Base-by-base conservation (phyloP, 2,888 invertebrate species). In the Philopedon plagiatum region DNA sequence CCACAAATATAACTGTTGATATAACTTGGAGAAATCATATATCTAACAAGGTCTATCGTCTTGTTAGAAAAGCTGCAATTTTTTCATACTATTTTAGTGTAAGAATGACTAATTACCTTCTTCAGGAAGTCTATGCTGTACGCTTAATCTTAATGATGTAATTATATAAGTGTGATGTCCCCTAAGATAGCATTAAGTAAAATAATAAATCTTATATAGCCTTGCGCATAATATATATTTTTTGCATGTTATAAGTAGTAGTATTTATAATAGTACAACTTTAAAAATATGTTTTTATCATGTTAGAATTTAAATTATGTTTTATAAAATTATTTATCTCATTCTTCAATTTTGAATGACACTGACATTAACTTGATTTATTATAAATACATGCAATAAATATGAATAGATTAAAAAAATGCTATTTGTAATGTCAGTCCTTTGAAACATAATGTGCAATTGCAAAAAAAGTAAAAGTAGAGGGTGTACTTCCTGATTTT, bases 91-190 rank as follows among this genome's bases (percentile, higher is more conserved):
- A n/a, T n/a, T n/a, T n/a, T n/a, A n/a, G n/a, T 29, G 29, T 29
- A 15, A 39, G 15, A 39, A n/a, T 44, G 8, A 44, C 34, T 34
- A 34, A n/a, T 23, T 11, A 46, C 2, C 1, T 23, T 46, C 23
- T 23, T n/a, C 3, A 23, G 46, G 46, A 46, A 46, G 23, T 23
- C 8, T n/a, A 5, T 21, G 23, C 21, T 46, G 21, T 5, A 46
- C 11, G 23, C 5, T 21, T 23, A n/a, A 19, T 46, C 46, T 46
- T 46, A 46, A 46, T 46, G 46, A 23, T 23, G 23, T 46, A 46
- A 46, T 46, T 46, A 46, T 23, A 46, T 46, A 23, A 23, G 46
- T 46, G 46, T 23, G 21, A 46, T 46, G 46, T 46, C 46, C 46
- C 44, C 44, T n/a, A 46, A 46, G 46, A 46, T 46, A 46, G 0